phyloP scores from a whole-genome alignment of 2,797 vertebrate species.

The Enteromius mattozi region DNA sequence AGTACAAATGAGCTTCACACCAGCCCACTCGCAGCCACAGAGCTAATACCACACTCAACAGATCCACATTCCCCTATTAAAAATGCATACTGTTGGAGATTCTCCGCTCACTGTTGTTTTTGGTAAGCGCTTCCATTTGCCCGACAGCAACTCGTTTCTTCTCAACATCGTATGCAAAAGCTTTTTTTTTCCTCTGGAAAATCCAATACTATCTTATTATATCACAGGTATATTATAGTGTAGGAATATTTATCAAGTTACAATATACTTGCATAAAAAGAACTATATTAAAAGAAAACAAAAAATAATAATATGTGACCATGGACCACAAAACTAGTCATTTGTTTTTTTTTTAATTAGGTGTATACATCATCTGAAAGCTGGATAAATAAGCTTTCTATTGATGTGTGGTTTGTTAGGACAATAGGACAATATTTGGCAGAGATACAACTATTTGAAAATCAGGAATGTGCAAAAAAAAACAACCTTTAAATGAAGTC shows the following conservation, averaged over 20 bases:
- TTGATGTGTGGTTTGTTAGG: neutral
- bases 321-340: neutral
- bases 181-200: neutral
- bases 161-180: slow-evolving; percentile 48
- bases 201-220: neutral
- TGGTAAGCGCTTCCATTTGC: slow-evolving; percentile 60
- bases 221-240: neutral
- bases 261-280: slow-evolving; percentile 47
- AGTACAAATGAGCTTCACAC: slow-evolving; percentile 79
- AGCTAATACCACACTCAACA: slow-evolving; percentile 61
- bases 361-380: neutral
- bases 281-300: slow-evolving; percentile 44
- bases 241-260: neutral
- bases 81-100: slow-evolving; percentile 64
- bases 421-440: too few relatives aligned
- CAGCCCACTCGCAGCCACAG: slow-evolving; percentile 57
- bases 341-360: neutral
- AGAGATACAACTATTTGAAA: too few relatives aligned
- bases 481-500: neutral
- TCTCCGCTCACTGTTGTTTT: slow-evolving; percentile 62
- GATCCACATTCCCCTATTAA: slow-evolving; percentile 60
- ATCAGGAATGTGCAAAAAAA: too few relatives aligned
- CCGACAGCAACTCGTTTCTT: slow-evolving; percentile 55
- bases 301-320: neutral
- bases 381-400: neutral